Base-by-base conservation (phyloP, 2,113 vertebrate genomes). In the Phodopus roborovskii region DNA sequence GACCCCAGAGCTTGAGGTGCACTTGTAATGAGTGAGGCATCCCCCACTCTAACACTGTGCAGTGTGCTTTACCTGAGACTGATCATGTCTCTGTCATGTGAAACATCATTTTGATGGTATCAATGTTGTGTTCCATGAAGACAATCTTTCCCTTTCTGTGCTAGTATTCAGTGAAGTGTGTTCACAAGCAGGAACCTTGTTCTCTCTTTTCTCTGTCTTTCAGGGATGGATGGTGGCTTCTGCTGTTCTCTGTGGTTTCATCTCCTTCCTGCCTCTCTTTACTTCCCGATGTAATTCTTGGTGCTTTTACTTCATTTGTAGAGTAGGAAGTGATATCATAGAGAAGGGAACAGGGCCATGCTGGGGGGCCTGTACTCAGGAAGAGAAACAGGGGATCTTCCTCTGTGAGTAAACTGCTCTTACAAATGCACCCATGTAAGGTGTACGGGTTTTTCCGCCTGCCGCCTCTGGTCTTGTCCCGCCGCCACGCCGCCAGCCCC, bases 311-410 rank as follows among this genome's bases (percentile, higher is more conserved):
- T 98, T 98, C 97, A 98, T 98, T 98, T 96, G 68, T 86, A 98
- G 98, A 97, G 95, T 96, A 98, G 98, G 98, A 97, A 98, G 98
- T 98, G 98, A 98, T 98, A 97, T 97, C 89, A 1, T 98, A 98
- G 98, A 98, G 98, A 96, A 98, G 98, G 98, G 98, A 97, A 98
- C 98, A 98, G 98, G 98, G 98, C 98, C 98, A 98, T 98, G 98
- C 98, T 98, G 98, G 98, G 98, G 98, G 98, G 97, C 98, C 98
- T 97, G 97, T 98, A 98, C 98, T 98, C 98, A 98, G 98, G 98
- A 98, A 98, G 98, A 98, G 98, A 98, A 98, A 98, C 97, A 98
- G 98, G 98, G 98, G 98, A 36, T 98, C 98, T 98, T 98, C 98
- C 98, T 97, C 98, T 98, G 97, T 98, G 98, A 98, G 98, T 98